Evolutionary conservation across 2,888 invertebrate species (phyloP).

Genomic region (Dynastes tityus): DNA sequence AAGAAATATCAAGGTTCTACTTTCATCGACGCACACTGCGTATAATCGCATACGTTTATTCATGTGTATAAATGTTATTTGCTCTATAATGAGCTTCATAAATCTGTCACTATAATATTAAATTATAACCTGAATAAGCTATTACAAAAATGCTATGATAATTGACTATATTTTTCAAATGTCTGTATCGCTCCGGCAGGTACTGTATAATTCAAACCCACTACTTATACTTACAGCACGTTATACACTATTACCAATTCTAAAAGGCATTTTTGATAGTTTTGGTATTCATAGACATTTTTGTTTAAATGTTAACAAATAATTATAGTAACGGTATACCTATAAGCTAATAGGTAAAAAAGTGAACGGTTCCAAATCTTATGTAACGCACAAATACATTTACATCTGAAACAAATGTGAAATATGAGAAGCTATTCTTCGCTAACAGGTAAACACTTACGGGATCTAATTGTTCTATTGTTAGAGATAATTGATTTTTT

Average conservation of each 20-base stretch:
- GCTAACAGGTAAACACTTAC: slow-evolving; percentile 15
- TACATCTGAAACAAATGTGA: neutral
- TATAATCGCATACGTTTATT: neutral
- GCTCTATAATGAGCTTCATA: neutral
- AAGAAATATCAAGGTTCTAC: too few relatives aligned
- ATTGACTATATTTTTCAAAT: neutral
- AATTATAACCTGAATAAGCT: neutral
- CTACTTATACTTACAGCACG: neutral
- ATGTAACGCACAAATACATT: too few relatives aligned
- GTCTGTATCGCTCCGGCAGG: neutral
- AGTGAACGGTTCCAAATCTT: neutral
- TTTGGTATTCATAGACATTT: too few relatives aligned
- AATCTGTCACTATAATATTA: slow-evolving; percentile 5
- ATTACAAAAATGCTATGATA: slow-evolving; percentile 2
- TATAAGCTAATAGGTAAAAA: neutral
- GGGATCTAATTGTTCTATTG: slow-evolving; percentile 22
- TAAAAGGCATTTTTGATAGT: too few relatives aligned
- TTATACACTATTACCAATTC: too few relatives aligned
- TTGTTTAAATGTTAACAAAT: too few relatives aligned
- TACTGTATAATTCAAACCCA: neutral
- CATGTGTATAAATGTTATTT: neutral
- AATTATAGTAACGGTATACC: too few relatives aligned
- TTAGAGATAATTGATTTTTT: slow-evolving; percentile 24
- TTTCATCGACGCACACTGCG: too few relatives aligned
- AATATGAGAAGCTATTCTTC: neutral